Base-by-base conservation (phyloP, 2,888 invertebrate species). In the Antitype chi region DNA sequence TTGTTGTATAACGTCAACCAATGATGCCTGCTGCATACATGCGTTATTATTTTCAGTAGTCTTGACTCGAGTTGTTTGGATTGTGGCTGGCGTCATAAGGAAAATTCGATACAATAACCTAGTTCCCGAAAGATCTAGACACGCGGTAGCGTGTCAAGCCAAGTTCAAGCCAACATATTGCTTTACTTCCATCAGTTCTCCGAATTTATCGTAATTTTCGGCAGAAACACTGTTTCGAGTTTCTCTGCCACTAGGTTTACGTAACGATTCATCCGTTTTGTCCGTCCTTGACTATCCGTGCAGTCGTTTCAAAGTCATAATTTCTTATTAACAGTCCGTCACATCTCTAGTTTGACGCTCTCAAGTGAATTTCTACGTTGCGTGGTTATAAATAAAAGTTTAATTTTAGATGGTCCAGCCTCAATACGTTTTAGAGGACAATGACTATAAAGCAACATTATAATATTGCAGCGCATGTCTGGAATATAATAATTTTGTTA, bases 321-420 rank as follows among this genome's bases (percentile, higher is more conserved):
- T 81, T 84, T 88, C 83, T 85, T 86, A 82, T 81, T 85, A 85
- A 75, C 88, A 82, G 76, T 78, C 68, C 79, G 74, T 85, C 87
- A 78, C 80, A 81, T 82, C 80, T 74, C 82, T 81, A 74, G 80
- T 80, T 87, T 88, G 89, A 86, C 84, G 83, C 74, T 83, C 80
- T 85, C 82, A 80, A 81, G 78, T 84, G 84, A 83, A 84, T 77
- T 85, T 86, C 81, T 88, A 83, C 88, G 88, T 87, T 82, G 81
- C 80, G 74, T 53, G 66, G 76, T 85, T 91, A 92, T 91, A 90
- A 91, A 91, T 91, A 90, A 86, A 81, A 70, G 62, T 84, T 88
- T 93, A 92, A 91, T 89, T 92, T 90, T 92, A 90, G 91, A 86
- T 83, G 89, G 82, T 90, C 88, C 87, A 88, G 88, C 80, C 88